Percentiles rank a stretch among this genome's conserved stretches.
Evolutionary conservation across 2,797 vertebrate genomes (phyloP).

Genomic region (Galagoides demidoff): DNA sequence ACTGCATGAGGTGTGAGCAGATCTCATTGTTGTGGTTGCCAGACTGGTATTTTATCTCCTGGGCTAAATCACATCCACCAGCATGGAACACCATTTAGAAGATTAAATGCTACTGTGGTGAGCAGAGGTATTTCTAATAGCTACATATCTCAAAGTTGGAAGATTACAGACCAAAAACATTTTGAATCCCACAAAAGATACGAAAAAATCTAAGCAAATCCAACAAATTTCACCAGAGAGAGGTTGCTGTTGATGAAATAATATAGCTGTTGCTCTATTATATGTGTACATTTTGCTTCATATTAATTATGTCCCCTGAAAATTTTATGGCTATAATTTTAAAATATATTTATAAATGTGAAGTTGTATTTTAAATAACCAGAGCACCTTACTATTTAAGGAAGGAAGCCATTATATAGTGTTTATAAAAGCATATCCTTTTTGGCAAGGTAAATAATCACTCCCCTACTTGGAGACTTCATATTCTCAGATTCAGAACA

Average conservation of each 20-base stretch:
- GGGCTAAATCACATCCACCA: background rate
- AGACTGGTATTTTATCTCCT: constrained; percentile 20
- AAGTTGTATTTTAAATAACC: constrained; percentile 45
- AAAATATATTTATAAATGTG: constrained; percentile 32
- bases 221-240: background rate
- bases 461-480: background rate
- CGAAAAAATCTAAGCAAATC: constrained; percentile 3
- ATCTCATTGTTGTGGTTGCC: constrained; percentile 1
- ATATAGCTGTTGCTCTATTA: background rate
- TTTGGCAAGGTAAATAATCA: background rate
- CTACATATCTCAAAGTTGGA: background rate
- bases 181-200: constrained; percentile 6
- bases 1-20: constrained; percentile 24
- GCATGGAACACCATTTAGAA: background rate
- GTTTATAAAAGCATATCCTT: constrained; percentile 26
- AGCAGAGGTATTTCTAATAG: background rate
- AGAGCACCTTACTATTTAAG: constrained; percentile 11
- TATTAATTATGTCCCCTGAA: background rate
- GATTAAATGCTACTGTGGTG: background rate
- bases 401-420: constrained; percentile 19
- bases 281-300: background rate
- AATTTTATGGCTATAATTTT: background rate
- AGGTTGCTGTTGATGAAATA: background rate
- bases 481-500: background rate
- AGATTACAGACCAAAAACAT: constrained; percentile 31